Base-by-base conservation (phyloP, 23 tunicate species). In the Ascidia mentula region DNA sequence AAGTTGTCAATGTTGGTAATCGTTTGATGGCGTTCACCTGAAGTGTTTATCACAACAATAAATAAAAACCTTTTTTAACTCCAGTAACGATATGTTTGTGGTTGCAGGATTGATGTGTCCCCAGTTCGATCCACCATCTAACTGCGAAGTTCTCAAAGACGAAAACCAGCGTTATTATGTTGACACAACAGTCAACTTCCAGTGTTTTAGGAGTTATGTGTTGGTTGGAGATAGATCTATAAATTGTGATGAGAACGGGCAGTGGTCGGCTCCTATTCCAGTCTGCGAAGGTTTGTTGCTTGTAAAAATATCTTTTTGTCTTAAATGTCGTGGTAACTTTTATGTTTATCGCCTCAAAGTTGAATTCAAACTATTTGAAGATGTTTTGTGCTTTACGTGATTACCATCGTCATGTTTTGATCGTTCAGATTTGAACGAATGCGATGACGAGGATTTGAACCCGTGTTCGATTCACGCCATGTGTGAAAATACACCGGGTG, bases 221-320 rank as follows among this genome's bases (percentile, higher is more conserved):
- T 15, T 77, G 6, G 40, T 39, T n/a, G 93, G 93, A 5, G 37
- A 17, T 20, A 17, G 60, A 17, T 37, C 42, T 0, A 37, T 88
- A 9, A 36, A 7, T 20, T 88, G 93, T 46, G 22, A 13, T 30
- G 35, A 33, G 31, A 77, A 77, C 36, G 93, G 93, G 33, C 32
- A 46, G 38, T 88, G 93, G 93, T 82, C 87, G 17, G 45, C 71
- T 5, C 35, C 39, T 17, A 33, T 37, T 20, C 93, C 93, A 13
- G 28, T 72, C 13, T 88, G 93, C 73, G 40, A 38, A n/a, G 81
- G 93, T 88, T 5, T 32, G 82, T 32, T 53, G 24, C 1, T 5
- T 6, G 7, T 53, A 53, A 53, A 5, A 3, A 20, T 53, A 28
- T 5, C 13, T 9, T 28, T 53, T 6, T 53, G 22, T 53, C 4